Percentiles rank a stretch among this genome's conserved stretches.
These are phyloP conservation scores for Suillia variegata DNA, from an alignment of 2,888 invertebrate species.

Conservation along the genomic window DNA sequence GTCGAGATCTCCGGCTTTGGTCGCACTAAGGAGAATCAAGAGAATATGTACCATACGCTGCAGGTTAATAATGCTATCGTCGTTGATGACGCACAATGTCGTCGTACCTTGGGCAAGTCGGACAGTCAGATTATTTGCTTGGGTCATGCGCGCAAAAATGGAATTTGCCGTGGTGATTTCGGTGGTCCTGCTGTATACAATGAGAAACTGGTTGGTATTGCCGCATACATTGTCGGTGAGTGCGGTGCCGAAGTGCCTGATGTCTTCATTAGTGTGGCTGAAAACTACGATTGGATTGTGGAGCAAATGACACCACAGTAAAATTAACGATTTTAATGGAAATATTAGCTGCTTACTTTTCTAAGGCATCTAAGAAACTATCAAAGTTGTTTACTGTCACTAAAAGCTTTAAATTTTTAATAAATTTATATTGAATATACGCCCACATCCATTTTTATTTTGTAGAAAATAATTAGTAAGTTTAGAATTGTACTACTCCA, in stretches of 20 bases:
- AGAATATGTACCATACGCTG: conserved; percentile 35
- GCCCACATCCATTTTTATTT: no score
- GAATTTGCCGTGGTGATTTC: conserved; percentile 53
- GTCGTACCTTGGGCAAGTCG: conserved; percentile 4
- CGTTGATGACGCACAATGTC: conserved; percentile 28
- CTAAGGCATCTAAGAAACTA: no score
- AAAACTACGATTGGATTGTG: conserved; percentile 41
- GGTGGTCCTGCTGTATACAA: conserved; percentile 53
- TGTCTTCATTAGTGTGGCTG: conserved; percentile 43
- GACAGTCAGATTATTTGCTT: conserved; percentile 47
- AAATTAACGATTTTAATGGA: neutral
- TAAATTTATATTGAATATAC: no score
- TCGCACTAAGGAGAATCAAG: conserved; percentile 30
- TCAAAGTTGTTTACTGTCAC: no score
- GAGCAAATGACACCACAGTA: conserved; percentile 27
- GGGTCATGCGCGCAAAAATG: conserved; percentile 44
- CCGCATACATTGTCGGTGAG: conserved; percentile 43
- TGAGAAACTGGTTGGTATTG: conserved; percentile 43
- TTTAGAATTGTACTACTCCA: no score
- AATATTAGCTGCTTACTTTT: no score
- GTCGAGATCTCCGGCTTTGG: conserved; percentile 54
- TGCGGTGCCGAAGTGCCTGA: conserved; percentile 49
- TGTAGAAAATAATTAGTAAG: no score
- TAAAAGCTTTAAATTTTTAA: no score
- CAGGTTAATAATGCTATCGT: conserved; percentile 37